Conservation (phyloP, 2,113 vertebrate species). For the Cricetomys ansorgei region DNA sequence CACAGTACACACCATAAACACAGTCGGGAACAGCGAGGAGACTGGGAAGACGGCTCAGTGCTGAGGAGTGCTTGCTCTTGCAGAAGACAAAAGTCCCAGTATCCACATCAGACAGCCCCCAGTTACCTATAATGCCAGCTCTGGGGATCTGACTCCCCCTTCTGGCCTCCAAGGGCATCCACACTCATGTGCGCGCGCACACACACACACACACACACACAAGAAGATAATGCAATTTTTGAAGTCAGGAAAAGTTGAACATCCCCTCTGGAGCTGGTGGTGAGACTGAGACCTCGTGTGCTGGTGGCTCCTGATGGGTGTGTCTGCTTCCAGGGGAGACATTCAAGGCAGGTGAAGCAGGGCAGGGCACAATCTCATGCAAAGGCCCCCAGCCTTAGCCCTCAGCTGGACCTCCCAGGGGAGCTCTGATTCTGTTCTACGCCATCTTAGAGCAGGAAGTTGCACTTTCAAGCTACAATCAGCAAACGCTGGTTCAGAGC, state of each 20-base stretch:
- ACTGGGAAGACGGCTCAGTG: not conserved
- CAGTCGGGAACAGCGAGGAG: not conserved
- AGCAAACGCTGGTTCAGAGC: not conserved
- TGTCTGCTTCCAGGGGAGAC: not conserved
- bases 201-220: not conserved
- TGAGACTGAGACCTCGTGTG: not conserved
- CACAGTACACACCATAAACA: not conserved
- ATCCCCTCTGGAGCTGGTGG: not conserved
- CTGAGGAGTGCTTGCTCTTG: not conserved
- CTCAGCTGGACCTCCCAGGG: too few relatives aligned
- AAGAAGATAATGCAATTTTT: not conserved
- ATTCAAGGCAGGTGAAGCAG: fast-evolving
- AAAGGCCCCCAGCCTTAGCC: fast-evolving
- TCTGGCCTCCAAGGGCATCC: not conserved
- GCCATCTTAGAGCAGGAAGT: not conserved
- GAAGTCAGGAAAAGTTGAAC: not conserved
- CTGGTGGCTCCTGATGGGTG: not conserved
- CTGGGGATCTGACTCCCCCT: not conserved
- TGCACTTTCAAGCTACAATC: not conserved
- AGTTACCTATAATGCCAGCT: not conserved
- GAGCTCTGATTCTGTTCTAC: too few relatives aligned
- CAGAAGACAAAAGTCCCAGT: not conserved
- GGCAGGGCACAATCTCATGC: not conserved
- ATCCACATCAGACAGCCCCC: not conserved
- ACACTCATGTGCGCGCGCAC: not conserved